phyloP scores from a whole-genome alignment of 2,113 vertebrate species.

The Alethe castanea region DNA sequence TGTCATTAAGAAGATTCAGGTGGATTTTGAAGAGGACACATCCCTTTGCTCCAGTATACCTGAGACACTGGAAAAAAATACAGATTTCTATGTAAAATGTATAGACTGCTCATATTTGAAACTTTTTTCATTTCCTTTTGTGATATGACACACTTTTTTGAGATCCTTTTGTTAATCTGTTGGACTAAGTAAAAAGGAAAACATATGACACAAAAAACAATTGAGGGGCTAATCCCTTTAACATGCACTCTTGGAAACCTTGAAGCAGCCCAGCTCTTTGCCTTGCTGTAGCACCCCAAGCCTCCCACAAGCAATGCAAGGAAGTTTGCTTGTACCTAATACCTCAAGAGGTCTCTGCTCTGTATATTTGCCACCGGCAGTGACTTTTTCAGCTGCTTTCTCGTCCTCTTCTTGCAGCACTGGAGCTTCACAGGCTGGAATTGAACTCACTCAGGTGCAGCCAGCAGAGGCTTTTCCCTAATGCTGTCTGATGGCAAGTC shows the following conservation, averaged over 20 bases:
- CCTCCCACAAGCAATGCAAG: not conserved
- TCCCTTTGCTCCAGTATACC: not conserved
- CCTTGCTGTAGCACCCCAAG: not conserved
- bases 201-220: not conserved
- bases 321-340: not conserved
- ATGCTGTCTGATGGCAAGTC: not conserved
- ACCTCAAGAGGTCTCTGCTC: not conserved
- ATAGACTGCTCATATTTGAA: not conserved
- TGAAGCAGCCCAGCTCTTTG: not conserved
- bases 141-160: accelerated
- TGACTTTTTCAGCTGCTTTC: not conserved
- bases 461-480: not conserved
- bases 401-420: not conserved
- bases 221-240: not conserved
- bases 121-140: not conserved
- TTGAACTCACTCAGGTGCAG: not conserved
- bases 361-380: not conserved
- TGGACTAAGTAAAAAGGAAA: not conserved
- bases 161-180: not conserved
- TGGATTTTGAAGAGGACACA: not conserved
- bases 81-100: not conserved
- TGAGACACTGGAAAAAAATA: not conserved
- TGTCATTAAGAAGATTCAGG: not conserved
- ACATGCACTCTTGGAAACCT: not conserved
- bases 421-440: not conserved